Conservation (phyloP, 1,140 invertebrate genomes). For the Drosophila fuyamai region DNA sequence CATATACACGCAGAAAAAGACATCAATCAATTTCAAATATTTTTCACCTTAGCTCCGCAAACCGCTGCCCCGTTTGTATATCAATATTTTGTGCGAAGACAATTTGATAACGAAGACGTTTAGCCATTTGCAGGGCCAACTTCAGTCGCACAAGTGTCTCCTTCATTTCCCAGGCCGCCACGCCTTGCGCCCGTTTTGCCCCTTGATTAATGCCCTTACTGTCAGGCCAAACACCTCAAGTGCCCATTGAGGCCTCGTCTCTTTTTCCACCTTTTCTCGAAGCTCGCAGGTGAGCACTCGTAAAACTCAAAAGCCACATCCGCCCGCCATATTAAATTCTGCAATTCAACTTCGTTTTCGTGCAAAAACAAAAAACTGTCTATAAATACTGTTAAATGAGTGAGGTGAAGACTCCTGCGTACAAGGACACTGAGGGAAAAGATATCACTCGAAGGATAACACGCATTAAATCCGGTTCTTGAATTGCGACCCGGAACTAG, state of each 20-base stretch:
- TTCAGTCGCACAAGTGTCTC: conserved; percentile 38
- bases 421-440: conserved; percentile 12
- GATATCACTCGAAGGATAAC: too few relatives aligned
- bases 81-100: conserved; percentile 46
- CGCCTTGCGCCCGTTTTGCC: not conserved
- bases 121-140: conserved; percentile 50
- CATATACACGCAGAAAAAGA: conserved; percentile 11
- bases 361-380: conserved; percentile 55
- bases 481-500: too few relatives aligned
- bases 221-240: conserved; percentile 49
- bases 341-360: conserved; percentile 48
- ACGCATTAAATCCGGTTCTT: not conserved
- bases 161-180: conserved; percentile 12
- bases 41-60: conserved; percentile 23
- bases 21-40: conserved; percentile 43
- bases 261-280: conserved; percentile 4
- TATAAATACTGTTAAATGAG: conserved; percentile 68
- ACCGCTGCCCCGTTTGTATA: conserved; percentile 25
- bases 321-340: conserved; percentile 65
- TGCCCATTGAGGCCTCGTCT: conserved; percentile 34
- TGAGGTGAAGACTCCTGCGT: conserved; percentile 21
- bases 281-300: conserved; percentile 43
- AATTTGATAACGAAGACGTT: conserved; percentile 50
- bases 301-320: conserved; percentile 68
- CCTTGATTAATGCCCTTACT: conserved; percentile 51